Conservation (phyloP, 92 coral and sea anemone genomes). For the Palythoa caribaeorum region DNA sequence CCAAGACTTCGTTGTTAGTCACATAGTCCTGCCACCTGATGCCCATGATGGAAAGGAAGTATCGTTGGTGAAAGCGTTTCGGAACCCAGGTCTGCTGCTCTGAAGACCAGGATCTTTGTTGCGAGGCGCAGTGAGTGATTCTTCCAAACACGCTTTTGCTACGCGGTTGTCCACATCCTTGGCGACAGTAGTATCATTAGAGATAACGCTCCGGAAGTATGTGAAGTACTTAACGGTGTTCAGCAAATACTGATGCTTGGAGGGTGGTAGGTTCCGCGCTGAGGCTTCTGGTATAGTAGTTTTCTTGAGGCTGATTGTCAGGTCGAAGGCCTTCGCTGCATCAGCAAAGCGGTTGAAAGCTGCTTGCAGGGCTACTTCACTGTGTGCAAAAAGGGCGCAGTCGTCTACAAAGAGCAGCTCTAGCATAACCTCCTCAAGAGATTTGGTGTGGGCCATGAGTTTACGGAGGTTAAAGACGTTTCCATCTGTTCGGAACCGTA, state of each 20-base stretch:
- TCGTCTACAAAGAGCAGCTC: neutral
- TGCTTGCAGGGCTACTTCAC: neutral
- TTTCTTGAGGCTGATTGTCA: conserved; percentile 11
- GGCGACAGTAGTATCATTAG: conserved; percentile 14
- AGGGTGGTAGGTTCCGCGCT: neutral
- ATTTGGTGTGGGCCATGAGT: conserved; percentile 21
- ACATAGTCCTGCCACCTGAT: neutral
- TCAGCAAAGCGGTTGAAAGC: conserved; percentile 12
- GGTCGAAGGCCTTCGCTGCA: conserved; percentile 18
- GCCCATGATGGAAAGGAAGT: neutral
- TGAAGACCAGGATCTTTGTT: conserved; percentile 25
- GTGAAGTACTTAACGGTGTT: neutral
- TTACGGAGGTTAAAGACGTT: conserved; percentile 12
- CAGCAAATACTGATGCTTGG: neutral
- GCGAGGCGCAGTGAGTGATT: neutral
- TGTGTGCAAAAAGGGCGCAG: conserved; percentile 1
- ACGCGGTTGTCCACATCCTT: conserved; percentile 34
- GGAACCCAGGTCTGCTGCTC: neutral
- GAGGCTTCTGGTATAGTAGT: neutral
- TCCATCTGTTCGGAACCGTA: neutral
- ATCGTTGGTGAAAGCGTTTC: neutral
- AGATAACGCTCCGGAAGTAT: conserved; percentile 47
- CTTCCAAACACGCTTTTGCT: conserved; percentile 42
- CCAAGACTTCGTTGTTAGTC: conserved; percentile 41
- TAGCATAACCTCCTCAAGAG: neutral